Percentiles rank a stretch among this genome's conserved stretches.
phyloP scores from a whole-genome alignment of 2,113 vertebrate genomes.

The Sprattus sprattus region DNA sequence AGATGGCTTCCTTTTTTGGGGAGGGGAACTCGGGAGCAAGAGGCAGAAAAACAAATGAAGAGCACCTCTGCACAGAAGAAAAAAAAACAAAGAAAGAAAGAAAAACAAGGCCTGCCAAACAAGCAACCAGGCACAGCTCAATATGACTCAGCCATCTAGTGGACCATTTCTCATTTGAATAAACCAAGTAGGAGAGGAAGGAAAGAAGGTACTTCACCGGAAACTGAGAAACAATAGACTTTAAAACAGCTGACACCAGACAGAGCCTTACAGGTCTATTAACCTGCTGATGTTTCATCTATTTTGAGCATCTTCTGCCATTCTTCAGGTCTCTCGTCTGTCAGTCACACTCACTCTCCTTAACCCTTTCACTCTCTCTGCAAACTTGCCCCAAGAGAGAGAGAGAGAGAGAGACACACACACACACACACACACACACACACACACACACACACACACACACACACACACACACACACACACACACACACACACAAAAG shows the following conservation, averaged over 20 bases:
- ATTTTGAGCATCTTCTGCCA: neutral
- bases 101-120: neutral
- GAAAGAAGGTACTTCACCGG: neutral
- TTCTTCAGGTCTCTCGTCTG: neutral
- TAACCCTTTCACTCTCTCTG: neutral
- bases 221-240: neutral
- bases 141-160: neutral
- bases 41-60: neutral
- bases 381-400: neutral
- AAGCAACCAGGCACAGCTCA: neutral
- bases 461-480: no score
- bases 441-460: no score
- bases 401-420: neutral
- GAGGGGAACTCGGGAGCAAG: slow-evolving; percentile 25
- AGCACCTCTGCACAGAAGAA: neutral
- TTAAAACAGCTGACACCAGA: neutral
- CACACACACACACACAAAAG: no score
- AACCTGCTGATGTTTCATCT: neutral
- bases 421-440: no score
- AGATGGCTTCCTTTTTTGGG: slow-evolving; percentile 19
- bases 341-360: neutral
- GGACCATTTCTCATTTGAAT: neutral
- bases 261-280: neutral
- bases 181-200: neutral
- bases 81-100: neutral